Evolutionary conservation across 2,888 invertebrate species (phyloP).

Genomic region (Parochlus steinenii): DNA sequence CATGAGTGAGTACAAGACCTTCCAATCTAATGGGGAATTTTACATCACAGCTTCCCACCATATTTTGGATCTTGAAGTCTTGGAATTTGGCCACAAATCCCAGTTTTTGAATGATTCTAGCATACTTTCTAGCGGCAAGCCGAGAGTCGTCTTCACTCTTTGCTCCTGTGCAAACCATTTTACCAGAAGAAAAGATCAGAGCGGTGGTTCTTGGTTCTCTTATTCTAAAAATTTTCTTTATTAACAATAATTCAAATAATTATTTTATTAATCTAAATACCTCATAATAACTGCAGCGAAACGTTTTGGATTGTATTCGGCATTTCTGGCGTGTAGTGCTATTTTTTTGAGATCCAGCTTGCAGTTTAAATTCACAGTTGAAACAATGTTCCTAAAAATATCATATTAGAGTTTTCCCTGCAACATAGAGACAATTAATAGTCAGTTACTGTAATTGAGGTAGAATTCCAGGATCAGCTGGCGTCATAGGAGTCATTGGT

Average conservation of each 20-base stretch:
- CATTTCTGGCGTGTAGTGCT: conserved; percentile 92
- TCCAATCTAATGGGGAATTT: conserved; percentile 61
- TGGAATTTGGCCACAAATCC: conserved; percentile 70
- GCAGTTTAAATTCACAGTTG: conserved; percentile 91
- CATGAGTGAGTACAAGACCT: conserved; percentile 55
- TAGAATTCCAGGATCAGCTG: conserved; percentile 83
- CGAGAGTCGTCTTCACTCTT: conserved; percentile 66
- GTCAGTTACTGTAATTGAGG: conserved; percentile 69
- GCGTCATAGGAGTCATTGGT: conserved; percentile 84
- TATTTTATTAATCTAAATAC: too few species aligned
- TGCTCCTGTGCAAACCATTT: conserved; percentile 73
- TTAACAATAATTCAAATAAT: too few species aligned
- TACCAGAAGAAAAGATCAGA: conserved; percentile 63
- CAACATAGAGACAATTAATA: conserved; percentile 17
- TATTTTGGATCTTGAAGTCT: conserved; percentile 69
- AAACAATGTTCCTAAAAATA: conserved; percentile 80
- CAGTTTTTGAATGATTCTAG: conserved; percentile 67
- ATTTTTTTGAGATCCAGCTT: conserved; percentile 93
- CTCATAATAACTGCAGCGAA: conserved; percentile 99
- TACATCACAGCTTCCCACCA: conserved; percentile 64
- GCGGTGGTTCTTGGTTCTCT: conserved; percentile 72
- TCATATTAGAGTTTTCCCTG: conserved; percentile 3
- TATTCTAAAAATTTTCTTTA: too few species aligned
- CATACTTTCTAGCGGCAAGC: conserved; percentile 66
- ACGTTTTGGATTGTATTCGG: conserved; percentile 97